Evolutionary conservation across 2,113 vertebrate genomes (phyloP).

Genomic region (Collichthys lucidus): DNA sequence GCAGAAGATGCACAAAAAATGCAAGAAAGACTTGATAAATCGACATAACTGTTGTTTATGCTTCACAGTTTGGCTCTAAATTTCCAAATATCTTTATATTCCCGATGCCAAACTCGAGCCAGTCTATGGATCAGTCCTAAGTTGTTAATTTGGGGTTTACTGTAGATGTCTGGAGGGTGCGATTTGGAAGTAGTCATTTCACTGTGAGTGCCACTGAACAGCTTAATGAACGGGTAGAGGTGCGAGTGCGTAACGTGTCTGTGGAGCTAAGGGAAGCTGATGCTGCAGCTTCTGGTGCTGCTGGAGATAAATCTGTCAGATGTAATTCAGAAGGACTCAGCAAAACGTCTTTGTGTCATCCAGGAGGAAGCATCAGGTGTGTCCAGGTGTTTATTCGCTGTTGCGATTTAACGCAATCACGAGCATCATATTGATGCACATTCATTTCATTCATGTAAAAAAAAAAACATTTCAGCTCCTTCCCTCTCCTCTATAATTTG

Average conservation of each 20-base stretch:
- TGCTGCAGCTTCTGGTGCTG: constrained; percentile 22
- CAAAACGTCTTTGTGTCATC: not conserved
- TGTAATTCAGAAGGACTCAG: not conserved
- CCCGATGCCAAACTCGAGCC: not conserved
- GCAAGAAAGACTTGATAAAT: not conserved
- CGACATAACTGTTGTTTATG: not conserved
- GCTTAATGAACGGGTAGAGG: constrained; percentile 66
- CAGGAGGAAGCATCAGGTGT: constrained; percentile 1
- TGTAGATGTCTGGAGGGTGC: constrained; percentile 54
- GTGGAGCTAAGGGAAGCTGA: constrained; percentile 35
- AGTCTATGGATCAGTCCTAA: constrained; percentile 24
- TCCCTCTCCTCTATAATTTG: constrained; percentile 28
- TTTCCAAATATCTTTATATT: not conserved
- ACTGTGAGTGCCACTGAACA: constrained; percentile 25
- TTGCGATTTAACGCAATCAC: constrained; percentile 9
- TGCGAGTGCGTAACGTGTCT: constrained; percentile 29
- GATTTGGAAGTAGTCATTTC: constrained; percentile 70
- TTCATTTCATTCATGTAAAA: not conserved
- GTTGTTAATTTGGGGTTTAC: constrained; percentile 61
- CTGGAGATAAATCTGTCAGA: constrained; percentile 2
- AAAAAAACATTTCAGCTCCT: not conserved
- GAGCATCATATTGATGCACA: not conserved
- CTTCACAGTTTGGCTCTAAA: not conserved
- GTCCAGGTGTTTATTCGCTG: constrained; percentile 2
- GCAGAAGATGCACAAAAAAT: not conserved